Base-by-base conservation (phyloP, 1,140 invertebrate genomes). In the Drosophila auraria region DNA sequence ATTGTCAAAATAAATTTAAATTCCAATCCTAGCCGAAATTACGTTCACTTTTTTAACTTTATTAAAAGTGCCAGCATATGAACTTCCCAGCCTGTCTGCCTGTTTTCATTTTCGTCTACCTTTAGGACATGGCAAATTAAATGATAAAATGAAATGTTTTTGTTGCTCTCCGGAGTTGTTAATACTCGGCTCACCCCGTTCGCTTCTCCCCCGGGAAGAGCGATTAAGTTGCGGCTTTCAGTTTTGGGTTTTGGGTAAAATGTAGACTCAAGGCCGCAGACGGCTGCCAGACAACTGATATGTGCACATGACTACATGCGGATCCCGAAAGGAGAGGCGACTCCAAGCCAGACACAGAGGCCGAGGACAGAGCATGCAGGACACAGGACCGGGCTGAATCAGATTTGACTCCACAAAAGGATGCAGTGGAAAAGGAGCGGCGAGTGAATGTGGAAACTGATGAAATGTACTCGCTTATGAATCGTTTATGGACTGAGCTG, bases 261-360 rank as follows among this genome's bases (percentile, higher is more conserved):
- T 36, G 68, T 38, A 30, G 64, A 76, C 72, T 90, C 86, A 90
- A 90, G 86, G 86, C 84, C 89, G 84, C 89, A 91, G 89, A 91
- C 89, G 84, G 72, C 89, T 91, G 89, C 82, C 90, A 91, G 90
- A 91, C 89, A 87, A 84, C 89, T 91, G 89, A 91, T 91, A 91
- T 91, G 87, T 83, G 70, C 87, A 91, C 81, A 87, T 87, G 87
- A 89, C 57, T 78, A 74, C 83, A 82, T 80, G 66, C 60, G 73
- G 74, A 77, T 82, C 69, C 50, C 63, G 17, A 73, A 58, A 75
- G 72, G 62, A 57, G 27, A 75, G 38, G 58, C 44, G 60, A 49
- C 75, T 59, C 63, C 63, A 59, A 62, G 82, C 58, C 79, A 76
- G 74, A 73, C 71, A 59, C 30, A 66, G 59, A 82, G 68, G 53